Percentiles rank a stretch among this genome's conserved stretches.
Evolutionary conservation across 1,140 invertebrate species (phyloP).

Genomic region (Dendroctonus ponderosae): DNA sequence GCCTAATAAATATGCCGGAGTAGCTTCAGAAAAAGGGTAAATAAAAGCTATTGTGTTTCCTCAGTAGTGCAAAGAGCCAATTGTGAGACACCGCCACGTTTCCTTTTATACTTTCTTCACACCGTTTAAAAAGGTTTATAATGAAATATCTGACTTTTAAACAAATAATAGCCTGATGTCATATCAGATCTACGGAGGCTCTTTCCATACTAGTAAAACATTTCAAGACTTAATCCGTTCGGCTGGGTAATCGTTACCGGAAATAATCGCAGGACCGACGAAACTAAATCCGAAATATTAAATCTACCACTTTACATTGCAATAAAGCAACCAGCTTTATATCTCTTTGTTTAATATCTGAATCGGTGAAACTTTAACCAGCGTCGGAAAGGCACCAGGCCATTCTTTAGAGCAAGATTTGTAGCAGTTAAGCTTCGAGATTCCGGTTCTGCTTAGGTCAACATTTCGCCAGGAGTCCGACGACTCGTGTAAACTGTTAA

Average conservation of each 20-base stretch:
- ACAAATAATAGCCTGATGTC: too few relatives aligned
- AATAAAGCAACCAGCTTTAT: conserved; percentile 5
- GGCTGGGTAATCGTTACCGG: too few relatives aligned
- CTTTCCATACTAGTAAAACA: too few relatives aligned
- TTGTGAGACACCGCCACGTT: background rate
- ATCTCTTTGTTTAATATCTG: conserved; percentile 21
- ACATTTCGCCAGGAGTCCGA: conserved; percentile 15
- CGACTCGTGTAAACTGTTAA: conserved; percentile 21
- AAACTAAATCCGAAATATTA: conserved; percentile 8
- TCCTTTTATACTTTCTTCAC: background rate
- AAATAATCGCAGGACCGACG: too few relatives aligned
- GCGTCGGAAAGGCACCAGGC: conserved; percentile 9
- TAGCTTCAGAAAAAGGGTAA: conserved; percentile 6
- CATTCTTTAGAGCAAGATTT: conserved; percentile 17
- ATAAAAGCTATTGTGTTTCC: conserved; percentile 18
- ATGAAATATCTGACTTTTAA: too few relatives aligned
- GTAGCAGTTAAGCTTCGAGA: conserved; percentile 17
- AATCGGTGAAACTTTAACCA: conserved; percentile 16
- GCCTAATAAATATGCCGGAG: conserved; percentile 12
- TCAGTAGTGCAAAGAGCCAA: background rate
- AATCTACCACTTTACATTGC: conserved; percentile 2
- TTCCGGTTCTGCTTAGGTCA: conserved; percentile 17
- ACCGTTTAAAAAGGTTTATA: too few relatives aligned
- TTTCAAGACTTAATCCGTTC: too few relatives aligned
- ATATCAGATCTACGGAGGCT: too few relatives aligned